These are phyloP conservation scores for Trypoxylus dichotomus DNA, from an alignment of 1,140 invertebrate genomes.

Conservation along the genomic window DNA sequence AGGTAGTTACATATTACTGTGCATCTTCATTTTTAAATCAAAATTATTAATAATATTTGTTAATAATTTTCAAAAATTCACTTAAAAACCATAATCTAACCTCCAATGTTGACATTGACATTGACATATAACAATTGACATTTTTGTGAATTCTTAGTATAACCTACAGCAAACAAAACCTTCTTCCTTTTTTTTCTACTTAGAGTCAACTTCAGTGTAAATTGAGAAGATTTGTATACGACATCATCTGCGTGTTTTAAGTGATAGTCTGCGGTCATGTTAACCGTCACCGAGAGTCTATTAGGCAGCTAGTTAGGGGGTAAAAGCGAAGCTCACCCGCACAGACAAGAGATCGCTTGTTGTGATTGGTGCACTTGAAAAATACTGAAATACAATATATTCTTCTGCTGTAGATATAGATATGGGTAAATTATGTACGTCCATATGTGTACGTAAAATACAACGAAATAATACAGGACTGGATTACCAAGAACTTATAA, in stretches of 20 bases:
- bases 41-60: too few relatives aligned
- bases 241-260: not conserved
- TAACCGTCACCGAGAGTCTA: not conserved
- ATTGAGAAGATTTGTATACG: not conserved
- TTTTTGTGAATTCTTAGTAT: too few relatives aligned
- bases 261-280: conserved; percentile 8
- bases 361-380: not conserved
- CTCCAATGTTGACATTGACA: too few relatives aligned
- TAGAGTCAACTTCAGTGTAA: not conserved
- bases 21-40: too few relatives aligned
- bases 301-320: not conserved
- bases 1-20: not conserved
- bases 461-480: too few relatives aligned
- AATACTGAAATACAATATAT: not conserved
- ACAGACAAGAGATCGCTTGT: not conserved
- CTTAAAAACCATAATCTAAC: too few relatives aligned
- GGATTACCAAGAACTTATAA: too few relatives aligned
- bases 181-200: not conserved
- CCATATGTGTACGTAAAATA: too few relatives aligned
- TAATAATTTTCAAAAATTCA: too few relatives aligned
- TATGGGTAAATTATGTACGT: too few relatives aligned
- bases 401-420: not conserved
- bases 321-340: not conserved
- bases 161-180: too few relatives aligned
- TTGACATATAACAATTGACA: too few relatives aligned